Percentiles rank a stretch among this genome's conserved stretches.
phyloP scores from a whole-genome alignment of 2,888 invertebrate species.

The Drosophila vallismaia region DNA sequence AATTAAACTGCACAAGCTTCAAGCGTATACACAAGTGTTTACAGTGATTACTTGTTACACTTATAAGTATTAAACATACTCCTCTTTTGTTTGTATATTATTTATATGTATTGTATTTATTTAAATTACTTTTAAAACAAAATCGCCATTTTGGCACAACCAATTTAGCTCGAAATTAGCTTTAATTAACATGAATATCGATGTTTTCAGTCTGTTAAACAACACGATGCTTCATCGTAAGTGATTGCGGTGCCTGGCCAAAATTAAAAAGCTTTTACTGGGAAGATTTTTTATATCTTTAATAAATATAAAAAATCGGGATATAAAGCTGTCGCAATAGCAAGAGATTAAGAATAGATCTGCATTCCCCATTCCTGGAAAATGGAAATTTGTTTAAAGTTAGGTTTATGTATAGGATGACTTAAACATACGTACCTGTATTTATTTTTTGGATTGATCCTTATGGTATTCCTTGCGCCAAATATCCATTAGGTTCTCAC shows the following conservation, averaged over 20 bases:
- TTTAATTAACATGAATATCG: not conserved
- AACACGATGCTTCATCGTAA: not conserved
- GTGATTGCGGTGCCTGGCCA: not conserved
- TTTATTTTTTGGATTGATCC: too few relatives aligned
- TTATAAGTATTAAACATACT: too few relatives aligned
- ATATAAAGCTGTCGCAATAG: too few relatives aligned
- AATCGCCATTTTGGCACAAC: not conserved
- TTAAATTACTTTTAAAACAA: too few relatives aligned
- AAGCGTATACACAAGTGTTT: conserved; percentile 2
- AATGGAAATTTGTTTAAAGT: not conserved
- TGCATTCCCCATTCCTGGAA: not conserved
- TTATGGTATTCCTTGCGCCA: conserved; percentile 2
- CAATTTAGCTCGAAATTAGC: not conserved
- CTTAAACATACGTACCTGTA: not conserved
- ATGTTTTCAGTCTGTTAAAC: not conserved
- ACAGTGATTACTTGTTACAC: too few relatives aligned
- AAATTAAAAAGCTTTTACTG: not conserved
- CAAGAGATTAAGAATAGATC: not conserved
- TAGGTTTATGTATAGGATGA: not conserved
- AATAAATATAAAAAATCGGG: not conserved
- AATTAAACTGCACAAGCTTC: conserved; percentile 12
- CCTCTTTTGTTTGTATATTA: too few relatives aligned
- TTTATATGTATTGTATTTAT: too few relatives aligned
- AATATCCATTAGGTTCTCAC: not conserved
- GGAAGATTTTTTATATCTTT: not conserved